These are phyloP conservation scores for Leguminivora glycinivorella DNA, from an alignment of 1,140 invertebrate species.

Conservation along the genomic window DNA sequence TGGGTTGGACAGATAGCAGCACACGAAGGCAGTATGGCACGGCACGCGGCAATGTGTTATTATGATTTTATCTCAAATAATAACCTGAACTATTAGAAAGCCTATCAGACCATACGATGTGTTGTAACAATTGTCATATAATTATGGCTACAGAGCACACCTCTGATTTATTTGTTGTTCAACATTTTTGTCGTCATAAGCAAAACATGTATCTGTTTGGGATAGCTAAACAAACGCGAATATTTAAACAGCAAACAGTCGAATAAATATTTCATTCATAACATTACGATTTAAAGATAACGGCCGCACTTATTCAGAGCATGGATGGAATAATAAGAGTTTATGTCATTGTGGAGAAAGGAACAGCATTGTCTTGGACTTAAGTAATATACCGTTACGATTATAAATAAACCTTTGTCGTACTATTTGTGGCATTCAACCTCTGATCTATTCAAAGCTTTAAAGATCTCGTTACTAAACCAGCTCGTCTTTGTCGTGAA, in stretches of 20 bases:
- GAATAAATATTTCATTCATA: background rate
- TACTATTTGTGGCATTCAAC: constrained; percentile 36
- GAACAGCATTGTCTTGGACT: constrained; percentile 42
- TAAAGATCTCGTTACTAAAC: background rate
- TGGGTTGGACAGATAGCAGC: constrained; percentile 20
- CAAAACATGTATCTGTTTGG: background rate
- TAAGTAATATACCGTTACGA: constrained; percentile 43
- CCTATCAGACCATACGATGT: constrained; percentile 45
- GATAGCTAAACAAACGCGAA: background rate
- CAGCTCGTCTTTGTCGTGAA: background rate
- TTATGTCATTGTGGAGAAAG: constrained; percentile 37
- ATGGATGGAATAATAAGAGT: constrained; percentile 25
- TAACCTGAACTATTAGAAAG: constrained; percentile 44
- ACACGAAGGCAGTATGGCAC: constrained; percentile 26
- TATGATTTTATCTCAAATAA: constrained; percentile 56
- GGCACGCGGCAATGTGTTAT: constrained; percentile 31
- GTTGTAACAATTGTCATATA: constrained; percentile 34
- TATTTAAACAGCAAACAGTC: background rate
- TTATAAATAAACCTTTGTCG: constrained; percentile 37
- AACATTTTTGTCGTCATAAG: background rate
- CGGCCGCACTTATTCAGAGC: constrained; percentile 2
- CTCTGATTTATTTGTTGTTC: background rate
- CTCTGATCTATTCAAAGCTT: background rate
- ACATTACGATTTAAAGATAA: background rate
- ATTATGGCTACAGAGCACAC: background rate